These are phyloP conservation scores for Bradypodion ventrale DNA, from an alignment of 2,797 vertebrate genomes.

Conservation along the genomic window DNA sequence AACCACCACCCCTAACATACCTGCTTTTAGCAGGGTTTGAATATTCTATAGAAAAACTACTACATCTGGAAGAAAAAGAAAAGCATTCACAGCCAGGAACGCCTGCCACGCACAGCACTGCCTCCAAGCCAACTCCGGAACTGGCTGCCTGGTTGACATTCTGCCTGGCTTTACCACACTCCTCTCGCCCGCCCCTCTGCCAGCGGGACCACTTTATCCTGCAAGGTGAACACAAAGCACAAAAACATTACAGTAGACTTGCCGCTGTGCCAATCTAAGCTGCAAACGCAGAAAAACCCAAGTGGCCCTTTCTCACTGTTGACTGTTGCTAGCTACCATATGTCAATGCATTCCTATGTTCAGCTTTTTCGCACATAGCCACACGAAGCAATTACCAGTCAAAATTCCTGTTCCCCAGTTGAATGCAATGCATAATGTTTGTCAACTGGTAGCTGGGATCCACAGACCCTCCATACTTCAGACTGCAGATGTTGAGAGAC, in stretches of 20 bases:
- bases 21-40: constrained; percentile 33
- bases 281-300: constrained; percentile 20
- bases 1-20: neutral
- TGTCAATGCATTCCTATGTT: neutral
- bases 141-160: constrained; percentile 50
- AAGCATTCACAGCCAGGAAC: constrained; percentile 38
- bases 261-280: constrained; percentile 62
- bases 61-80: constrained; percentile 43
- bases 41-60: constrained; percentile 26
- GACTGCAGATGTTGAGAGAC: neutral
- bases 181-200: constrained; percentile 36
- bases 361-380: neutral
- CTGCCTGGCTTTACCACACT: constrained; percentile 30
- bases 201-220: constrained; percentile 61
- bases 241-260: constrained; percentile 53
- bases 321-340: rapidly evolving
- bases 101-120: constrained; percentile 46
- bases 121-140: constrained; percentile 41
- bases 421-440: too few species aligned
- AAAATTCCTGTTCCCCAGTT: neutral
- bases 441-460: too few species aligned
- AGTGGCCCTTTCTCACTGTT: constrained; percentile 25
- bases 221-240: constrained; percentile 70
- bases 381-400: neutral
- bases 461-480: neutral